Evolutionary conservation across 2,797 vertebrate species (phyloP), one percentile per base, ranked within the genome.

Genomic region (Numenius phaeopus): DNA sequence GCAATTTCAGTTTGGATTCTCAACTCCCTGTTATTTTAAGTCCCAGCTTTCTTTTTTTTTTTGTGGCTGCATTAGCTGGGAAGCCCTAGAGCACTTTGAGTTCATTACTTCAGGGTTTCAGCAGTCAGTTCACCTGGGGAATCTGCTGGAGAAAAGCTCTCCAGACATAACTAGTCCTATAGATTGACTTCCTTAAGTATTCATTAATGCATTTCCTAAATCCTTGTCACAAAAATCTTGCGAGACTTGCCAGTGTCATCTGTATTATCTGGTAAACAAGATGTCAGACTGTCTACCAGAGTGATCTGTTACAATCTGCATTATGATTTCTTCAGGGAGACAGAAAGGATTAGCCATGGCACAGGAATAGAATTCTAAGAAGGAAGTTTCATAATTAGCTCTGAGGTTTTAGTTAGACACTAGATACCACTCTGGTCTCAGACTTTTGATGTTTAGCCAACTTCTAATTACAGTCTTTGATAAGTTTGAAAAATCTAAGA

Each of bases 291-390:
- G 1, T 44, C 80, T 83, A 64, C 66, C 77, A 92, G 58, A 81
- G 49, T 5, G 42, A 87, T 58, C 70, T 70, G 46, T 39, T 89
- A 69, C 78, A 92, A 76, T 82, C 92, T 94, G 81, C 62, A 83
- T 66, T 90, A 59, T 70, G 40, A 95, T 95, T 95, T 83, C 92
- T 92, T 76, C 10, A 87, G 66, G 88, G 81, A 92, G 78, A 77
- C 86, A 89, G 94, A 87, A 96, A 80, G 90, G 96, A 96, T 96
- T 96, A 96, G 47, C 86, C 80, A 79, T 5, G 50, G 67, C 90
- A 89, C 89, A 89, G 86, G 78, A 93, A 96, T 3, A 96, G 96
- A 95, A 95, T 94, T 93, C 92, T 96, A 96, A 96, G 96, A 93
- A 90, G 88, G 90, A 94, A 87, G 90, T 71, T 96, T 90, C 59